These are phyloP conservation scores for Caenorhabditis sinica DNA, from an alignment of 2,888 invertebrate genomes.

Conservation along the genomic window DNA sequence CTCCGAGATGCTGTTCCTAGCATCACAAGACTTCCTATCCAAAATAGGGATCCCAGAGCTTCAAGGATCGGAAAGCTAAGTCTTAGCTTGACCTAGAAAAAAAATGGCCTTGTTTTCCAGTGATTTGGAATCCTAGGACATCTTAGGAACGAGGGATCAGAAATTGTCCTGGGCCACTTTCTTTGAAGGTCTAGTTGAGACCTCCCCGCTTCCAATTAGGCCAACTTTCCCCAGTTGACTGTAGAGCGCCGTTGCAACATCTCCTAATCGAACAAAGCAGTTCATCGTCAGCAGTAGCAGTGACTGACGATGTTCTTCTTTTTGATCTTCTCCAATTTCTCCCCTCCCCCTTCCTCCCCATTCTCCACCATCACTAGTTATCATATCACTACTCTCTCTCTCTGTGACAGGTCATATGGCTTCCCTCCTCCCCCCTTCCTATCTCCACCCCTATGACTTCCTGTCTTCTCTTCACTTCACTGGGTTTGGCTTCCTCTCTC, in stretches of 20 bases:
- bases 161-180: too few relatives aligned
- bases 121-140: too few relatives aligned
- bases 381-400: conserved; percentile 4
- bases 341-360: not conserved
- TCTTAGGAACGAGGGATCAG: too few relatives aligned
- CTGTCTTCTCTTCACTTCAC: not conserved
- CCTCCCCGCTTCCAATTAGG: too few relatives aligned
- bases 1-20: too few relatives aligned
- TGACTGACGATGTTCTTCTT: not conserved
- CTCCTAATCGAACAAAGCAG: not conserved
- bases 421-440: conserved; percentile 29
- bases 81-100: too few relatives aligned
- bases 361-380: conserved; percentile 9
- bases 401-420: conserved; percentile 46
- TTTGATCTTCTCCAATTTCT: conserved; percentile 8
- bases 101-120: too few relatives aligned
- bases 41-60: too few relatives aligned
- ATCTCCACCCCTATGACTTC: not conserved
- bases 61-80: too few relatives aligned
- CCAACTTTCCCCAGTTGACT: not conserved
- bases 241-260: not conserved
- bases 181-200: too few relatives aligned
- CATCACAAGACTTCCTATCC: too few relatives aligned
- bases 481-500: too few relatives aligned
- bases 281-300: not conserved